These are phyloP conservation scores for Holocentrus rufus DNA, from an alignment of 2,797 vertebrate species.

Conservation along the genomic window DNA sequence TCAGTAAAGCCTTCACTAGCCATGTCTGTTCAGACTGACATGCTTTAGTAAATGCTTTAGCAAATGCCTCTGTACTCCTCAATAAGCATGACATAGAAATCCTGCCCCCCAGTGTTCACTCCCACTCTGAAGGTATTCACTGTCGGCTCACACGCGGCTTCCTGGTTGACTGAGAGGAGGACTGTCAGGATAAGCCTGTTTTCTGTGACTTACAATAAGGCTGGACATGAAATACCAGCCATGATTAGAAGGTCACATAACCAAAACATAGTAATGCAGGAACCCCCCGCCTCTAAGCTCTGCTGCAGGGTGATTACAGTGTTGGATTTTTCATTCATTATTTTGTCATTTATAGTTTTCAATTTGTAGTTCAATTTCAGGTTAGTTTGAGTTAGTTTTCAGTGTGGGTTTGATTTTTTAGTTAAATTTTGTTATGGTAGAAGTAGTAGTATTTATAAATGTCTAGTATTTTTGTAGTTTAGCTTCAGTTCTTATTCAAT, in stretches of 20 bases:
- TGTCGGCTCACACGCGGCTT: slow-evolving; percentile 18
- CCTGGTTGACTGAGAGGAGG: slow-evolving; percentile 40
- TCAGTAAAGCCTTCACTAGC: slow-evolving; percentile 15
- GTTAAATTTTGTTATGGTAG: no score
- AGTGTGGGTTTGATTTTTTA: no score
- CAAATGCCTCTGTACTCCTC: slow-evolving; percentile 41
- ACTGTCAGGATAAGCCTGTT: slow-evolving; percentile 40
- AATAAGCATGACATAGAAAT: slow-evolving; percentile 63
- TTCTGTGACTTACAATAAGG: slow-evolving; percentile 17
- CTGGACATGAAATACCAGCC: not conserved
- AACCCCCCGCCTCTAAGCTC: no score
- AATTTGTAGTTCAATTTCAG: no score
- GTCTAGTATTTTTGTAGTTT: no score
- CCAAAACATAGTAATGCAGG: not conserved
- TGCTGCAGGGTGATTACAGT: no score
- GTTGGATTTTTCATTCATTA: no score
- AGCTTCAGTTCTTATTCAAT: no score
- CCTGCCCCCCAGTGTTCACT: slow-evolving; percentile 67
- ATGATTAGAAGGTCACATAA: slow-evolving; percentile 38
- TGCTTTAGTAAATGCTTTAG: slow-evolving; percentile 42
- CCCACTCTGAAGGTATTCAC: slow-evolving; percentile 48
- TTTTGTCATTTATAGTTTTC: no score
- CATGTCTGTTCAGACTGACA: slow-evolving; percentile 34
- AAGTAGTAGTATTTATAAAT: no score
- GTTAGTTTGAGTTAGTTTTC: no score